These are phyloP conservation scores for Eumeta japonica DNA, from an alignment of 1,140 invertebrate species.

Conservation along the genomic window DNA sequence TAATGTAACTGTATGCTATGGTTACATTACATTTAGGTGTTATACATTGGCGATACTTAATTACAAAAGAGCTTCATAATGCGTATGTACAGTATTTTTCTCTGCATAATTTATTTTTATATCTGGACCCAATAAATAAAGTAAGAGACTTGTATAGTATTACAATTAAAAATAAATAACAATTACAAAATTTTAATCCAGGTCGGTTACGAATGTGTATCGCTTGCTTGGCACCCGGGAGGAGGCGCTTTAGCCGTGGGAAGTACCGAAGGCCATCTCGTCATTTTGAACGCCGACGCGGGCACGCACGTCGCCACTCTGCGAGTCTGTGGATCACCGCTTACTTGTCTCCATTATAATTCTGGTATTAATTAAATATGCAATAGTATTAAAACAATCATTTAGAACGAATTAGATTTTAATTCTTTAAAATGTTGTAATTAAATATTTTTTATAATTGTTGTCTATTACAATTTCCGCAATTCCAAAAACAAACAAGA, in stretches of 20 bases:
- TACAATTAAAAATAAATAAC: not conserved
- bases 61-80: too few species aligned
- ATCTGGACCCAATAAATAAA: too few species aligned
- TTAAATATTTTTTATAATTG: slow-evolving; percentile 1
- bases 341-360: slow-evolving; percentile 83
- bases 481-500: too few species aligned
- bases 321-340: slow-evolving; percentile 79
- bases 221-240: slow-evolving; percentile 83
- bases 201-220: slow-evolving; percentile 79
- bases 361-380: slow-evolving; percentile 73
- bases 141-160: not conserved
- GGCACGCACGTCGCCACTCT: slow-evolving; percentile 80
- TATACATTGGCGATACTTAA: too few species aligned
- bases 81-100: too few species aligned
- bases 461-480: too few species aligned
- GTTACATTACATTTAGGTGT: too few species aligned
- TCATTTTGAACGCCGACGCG: slow-evolving; percentile 80
- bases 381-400: not conserved
- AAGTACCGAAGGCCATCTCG: slow-evolving; percentile 82
- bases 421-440: too few species aligned
- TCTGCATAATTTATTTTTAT: not conserved
- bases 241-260: slow-evolving; percentile 81
- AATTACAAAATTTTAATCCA: slow-evolving; percentile 22
- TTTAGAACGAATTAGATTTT: too few species aligned
- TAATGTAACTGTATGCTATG: too few species aligned